Evolutionary conservation across 2,797 vertebrate genomes (phyloP).

Genomic region (Phataginus tetradactyla): DNA sequence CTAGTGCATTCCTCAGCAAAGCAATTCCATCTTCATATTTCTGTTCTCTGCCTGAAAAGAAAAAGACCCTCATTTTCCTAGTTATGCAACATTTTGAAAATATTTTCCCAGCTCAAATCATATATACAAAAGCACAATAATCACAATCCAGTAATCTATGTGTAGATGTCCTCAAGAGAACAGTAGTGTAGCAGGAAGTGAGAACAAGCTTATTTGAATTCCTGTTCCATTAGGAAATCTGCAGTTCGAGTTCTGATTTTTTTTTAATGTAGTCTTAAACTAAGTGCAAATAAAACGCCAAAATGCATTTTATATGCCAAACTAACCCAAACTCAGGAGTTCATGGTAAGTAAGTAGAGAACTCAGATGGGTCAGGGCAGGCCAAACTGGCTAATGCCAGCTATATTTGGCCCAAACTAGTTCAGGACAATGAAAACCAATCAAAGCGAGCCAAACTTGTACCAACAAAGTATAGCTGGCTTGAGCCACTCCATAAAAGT

Average conservation of each 20-base stretch:
- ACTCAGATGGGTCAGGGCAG: background rate
- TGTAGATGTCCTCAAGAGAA: background rate
- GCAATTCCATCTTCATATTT: constrained; percentile 98
- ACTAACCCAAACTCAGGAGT: background rate
- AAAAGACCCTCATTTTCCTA: constrained; percentile 43
- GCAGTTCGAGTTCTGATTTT: background rate
- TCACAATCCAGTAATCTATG: background rate
- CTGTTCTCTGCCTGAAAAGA: constrained; percentile 93
- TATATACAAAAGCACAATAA: background rate
- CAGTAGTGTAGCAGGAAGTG: background rate
- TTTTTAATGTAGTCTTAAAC: background rate
- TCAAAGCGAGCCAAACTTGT: background rate
- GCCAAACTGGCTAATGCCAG: background rate
- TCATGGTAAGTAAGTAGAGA: background rate
- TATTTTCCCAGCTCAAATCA: background rate
- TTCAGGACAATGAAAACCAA: background rate
- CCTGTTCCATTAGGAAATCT: background rate
- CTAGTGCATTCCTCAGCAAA: constrained; percentile 94
- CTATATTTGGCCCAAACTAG: background rate
- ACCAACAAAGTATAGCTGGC: background rate
- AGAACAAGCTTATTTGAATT: background rate
- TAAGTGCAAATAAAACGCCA: constrained; percentile 35
- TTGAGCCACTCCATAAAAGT: background rate
- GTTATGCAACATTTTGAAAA: background rate
- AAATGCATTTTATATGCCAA: constrained; percentile 25